Evolutionary conservation across 2,113 vertebrate genomes (phyloP).

Genomic region (Acinonyx jubatus): DNA sequence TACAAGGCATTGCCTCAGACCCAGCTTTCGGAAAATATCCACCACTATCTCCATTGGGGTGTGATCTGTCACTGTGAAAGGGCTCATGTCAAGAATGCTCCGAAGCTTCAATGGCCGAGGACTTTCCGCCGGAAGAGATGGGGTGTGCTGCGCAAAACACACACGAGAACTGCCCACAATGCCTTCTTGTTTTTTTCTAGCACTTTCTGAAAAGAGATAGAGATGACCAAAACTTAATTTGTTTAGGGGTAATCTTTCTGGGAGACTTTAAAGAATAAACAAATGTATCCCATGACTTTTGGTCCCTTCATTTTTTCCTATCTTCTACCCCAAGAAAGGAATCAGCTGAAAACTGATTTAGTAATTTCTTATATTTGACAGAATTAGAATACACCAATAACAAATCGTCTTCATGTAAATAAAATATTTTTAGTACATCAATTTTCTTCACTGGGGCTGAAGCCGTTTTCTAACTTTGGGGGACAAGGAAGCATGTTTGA

Average conservation of each 20-base stretch:
- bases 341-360: background rate
- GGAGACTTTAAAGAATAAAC: background rate
- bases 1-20: conserved; percentile 98
- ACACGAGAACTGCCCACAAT: conserved; percentile 96
- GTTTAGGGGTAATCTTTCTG: background rate
- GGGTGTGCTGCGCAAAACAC: conserved; percentile 98
- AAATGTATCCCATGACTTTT: background rate
- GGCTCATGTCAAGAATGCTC: conserved; percentile 99
- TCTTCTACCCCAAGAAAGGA: conserved; percentile 15
- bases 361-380: background rate
- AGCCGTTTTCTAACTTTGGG: background rate
- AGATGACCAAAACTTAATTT: conserved; percentile 30
- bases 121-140: conserved; percentile 97
- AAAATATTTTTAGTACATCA: background rate
- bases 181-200: conserved; percentile 97
- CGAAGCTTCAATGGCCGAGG: conserved; percentile 96
- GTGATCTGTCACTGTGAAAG: conserved; percentile 99
- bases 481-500: background rate
- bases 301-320: background rate
- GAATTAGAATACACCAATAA: background rate
- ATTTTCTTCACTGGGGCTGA: background rate
- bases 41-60: conserved; percentile 99
- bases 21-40: conserved; percentile 99
- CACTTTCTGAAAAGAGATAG: conserved; percentile 90
- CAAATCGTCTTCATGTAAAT: background rate